Evolutionary conservation across 1,140 invertebrate species (phyloP).

Genomic region (Megalopta genalis): DNA sequence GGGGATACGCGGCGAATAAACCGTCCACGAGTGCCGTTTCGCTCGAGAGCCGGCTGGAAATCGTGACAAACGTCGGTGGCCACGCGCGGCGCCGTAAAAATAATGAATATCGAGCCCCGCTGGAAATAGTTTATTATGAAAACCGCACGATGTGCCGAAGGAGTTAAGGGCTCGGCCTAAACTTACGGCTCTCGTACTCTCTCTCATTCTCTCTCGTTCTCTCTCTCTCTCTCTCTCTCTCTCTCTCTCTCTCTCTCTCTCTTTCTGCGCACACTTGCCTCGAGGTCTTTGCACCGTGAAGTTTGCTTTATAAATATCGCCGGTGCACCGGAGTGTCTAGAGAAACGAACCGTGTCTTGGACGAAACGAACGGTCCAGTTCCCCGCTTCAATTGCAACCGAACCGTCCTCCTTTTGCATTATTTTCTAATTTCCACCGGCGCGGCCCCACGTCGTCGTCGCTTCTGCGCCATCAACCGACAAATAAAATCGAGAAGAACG

Average conservation of each 20-base stretch:
- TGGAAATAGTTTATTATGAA: conserved; percentile 52
- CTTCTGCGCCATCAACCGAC: background rate
- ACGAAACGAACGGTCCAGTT: conserved; percentile 32
- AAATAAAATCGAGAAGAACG: background rate
- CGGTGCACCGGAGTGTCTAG: conserved; percentile 53
- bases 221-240: too few species aligned
- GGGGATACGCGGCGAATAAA: too few species aligned
- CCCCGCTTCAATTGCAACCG: background rate
- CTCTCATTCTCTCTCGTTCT: too few species aligned
- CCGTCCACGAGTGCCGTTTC: background rate
- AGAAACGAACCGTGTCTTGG: conserved; percentile 56
- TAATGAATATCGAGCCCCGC: conserved; percentile 43
- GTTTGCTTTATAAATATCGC: conserved; percentile 70
- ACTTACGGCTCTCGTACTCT: conserved; percentile 25
- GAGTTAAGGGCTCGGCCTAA: conserved; percentile 53
- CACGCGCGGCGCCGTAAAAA: conserved; percentile 28
- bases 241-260: too few species aligned
- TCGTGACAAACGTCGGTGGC: conserved; percentile 9
- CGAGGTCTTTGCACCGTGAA: conserved; percentile 55
- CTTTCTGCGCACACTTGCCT: conserved; percentile 6
- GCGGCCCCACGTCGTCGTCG: background rate
- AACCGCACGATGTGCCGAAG: conserved; percentile 50
- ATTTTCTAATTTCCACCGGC: background rate
- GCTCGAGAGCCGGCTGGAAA: background rate
- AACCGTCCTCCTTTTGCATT: background rate